A percentile compares a stretch with the other conserved stretches of the same genome.
These are phyloP conservation scores for Acanthosepion lycidas DNA, from an alignment of 2,888 invertebrate species.

Conservation along the genomic window DNA sequence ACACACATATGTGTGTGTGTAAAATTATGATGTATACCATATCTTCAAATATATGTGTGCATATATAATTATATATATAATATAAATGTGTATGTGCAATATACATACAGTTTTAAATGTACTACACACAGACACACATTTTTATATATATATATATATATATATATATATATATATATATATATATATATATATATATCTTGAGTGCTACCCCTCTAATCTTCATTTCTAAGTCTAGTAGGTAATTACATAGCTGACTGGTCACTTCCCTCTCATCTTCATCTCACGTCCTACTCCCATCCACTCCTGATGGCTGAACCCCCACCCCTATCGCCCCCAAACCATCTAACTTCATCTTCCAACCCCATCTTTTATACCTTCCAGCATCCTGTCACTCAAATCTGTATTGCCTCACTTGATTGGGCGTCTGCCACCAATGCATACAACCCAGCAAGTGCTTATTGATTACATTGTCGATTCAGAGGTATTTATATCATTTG, in stretches of 20 bases:
- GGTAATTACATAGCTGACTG: conserved; percentile 8
- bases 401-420: conserved; percentile 23
- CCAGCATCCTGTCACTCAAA: conserved; percentile 23
- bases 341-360: conserved; percentile 1
- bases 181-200: not conserved
- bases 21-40: not conserved
- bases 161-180: not conserved
- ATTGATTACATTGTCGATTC: conserved; percentile 22
- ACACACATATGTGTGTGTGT: not conserved
- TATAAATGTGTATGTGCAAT: not conserved
- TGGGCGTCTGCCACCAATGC: conserved; percentile 4
- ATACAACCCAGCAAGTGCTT: not conserved
- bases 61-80: too few species aligned
- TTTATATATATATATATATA: not conserved
- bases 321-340: not conserved
- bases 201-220: not conserved
- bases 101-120: too few species aligned
- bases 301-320: not conserved
- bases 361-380: not conserved
- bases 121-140: not conserved
- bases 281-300: not conserved
- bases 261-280: conserved; percentile 20
- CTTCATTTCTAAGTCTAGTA: conserved; percentile 20
- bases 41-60: too few species aligned
- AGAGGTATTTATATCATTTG: conserved; percentile 20